These are phyloP conservation scores for Halictus rubicundus DNA, from an alignment of 1,140 invertebrate species.

Conservation along the genomic window DNA sequence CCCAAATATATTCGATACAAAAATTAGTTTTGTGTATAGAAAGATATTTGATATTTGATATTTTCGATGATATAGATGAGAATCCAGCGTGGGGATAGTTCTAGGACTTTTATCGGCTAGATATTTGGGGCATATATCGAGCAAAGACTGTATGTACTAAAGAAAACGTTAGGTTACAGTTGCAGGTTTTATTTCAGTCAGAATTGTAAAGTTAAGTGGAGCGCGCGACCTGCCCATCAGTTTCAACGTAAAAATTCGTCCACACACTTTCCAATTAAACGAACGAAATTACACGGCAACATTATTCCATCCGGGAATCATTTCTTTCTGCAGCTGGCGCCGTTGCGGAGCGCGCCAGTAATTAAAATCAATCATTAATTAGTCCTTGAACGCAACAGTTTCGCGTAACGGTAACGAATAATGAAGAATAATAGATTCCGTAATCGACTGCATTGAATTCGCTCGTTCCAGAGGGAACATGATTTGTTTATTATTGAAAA, in stretches of 20 bases:
- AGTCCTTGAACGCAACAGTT: slow-evolving; percentile 35
- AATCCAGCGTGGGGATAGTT: too few species aligned
- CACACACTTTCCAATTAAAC: not conserved
- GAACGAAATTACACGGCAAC: not conserved
- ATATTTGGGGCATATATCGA: too few species aligned
- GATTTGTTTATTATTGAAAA: not conserved
- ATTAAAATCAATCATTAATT: slow-evolving; percentile 28
- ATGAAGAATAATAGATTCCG: slow-evolving; percentile 32
- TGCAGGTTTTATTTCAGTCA: too few species aligned
- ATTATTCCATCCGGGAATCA: not conserved
- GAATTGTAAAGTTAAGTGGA: too few species aligned
- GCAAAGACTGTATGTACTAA: too few species aligned
- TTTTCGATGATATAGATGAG: too few species aligned
- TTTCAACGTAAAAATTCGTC: not conserved
- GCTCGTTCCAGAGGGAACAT: not conserved
- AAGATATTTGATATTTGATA: too few species aligned
- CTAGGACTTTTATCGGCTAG: too few species aligned
- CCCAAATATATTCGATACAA: too few species aligned
- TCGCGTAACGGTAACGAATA: slow-evolving; percentile 16
- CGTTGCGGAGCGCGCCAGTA: not conserved
- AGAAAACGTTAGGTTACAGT: too few species aligned
- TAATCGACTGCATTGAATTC: slow-evolving; percentile 31
- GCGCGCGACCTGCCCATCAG: not conserved
- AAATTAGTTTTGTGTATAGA: too few species aligned
- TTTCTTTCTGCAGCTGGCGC: not conserved